A percentile compares a stretch with the other conserved stretches of the same genome.
Evolutionary conservation across 1,140 invertebrate genomes (phyloP).

Genomic region (Neomicropteryx cornuta): DNA sequence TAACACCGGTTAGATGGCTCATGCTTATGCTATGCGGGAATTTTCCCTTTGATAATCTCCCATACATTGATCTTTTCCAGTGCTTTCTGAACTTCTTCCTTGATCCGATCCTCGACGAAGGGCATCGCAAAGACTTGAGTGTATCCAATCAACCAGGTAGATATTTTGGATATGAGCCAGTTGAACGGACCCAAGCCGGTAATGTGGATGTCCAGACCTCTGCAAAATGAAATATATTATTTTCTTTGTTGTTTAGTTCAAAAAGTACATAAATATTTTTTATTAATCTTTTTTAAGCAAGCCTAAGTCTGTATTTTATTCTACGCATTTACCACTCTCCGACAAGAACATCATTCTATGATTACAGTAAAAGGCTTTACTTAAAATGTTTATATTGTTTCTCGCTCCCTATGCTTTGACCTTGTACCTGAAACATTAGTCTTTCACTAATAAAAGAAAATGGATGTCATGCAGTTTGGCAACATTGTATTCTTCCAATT

Average conservation of each 20-base stretch:
- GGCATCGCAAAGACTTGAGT: slow-evolving; percentile 15
- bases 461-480: no score
- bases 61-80: slow-evolving; percentile 15
- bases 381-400: no score
- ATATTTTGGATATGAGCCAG: slow-evolving; percentile 17
- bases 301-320: slow-evolving; percentile 2
- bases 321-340: no score
- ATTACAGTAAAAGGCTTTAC: no score
- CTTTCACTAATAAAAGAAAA: no score
- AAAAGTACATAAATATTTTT: neutral
- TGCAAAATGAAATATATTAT: slow-evolving; percentile 11
- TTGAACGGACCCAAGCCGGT: slow-evolving; percentile 17
- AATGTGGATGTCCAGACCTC: slow-evolving; percentile 16
- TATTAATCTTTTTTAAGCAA: neutral
- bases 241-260: no score
- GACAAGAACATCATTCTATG: no score
- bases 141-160: slow-evolving; percentile 16
- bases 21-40: no score
- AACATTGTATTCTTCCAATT: no score
- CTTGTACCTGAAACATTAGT: no score
- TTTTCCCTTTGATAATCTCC: slow-evolving; percentile 10
- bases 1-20: no score
- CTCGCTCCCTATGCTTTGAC: no score
- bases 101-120: slow-evolving; percentile 15
- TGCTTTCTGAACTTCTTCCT: slow-evolving; percentile 13